These are phyloP conservation scores for Alectoris magna DNA, from an alignment of 2,797 vertebrate species.

Conservation along the genomic window DNA sequence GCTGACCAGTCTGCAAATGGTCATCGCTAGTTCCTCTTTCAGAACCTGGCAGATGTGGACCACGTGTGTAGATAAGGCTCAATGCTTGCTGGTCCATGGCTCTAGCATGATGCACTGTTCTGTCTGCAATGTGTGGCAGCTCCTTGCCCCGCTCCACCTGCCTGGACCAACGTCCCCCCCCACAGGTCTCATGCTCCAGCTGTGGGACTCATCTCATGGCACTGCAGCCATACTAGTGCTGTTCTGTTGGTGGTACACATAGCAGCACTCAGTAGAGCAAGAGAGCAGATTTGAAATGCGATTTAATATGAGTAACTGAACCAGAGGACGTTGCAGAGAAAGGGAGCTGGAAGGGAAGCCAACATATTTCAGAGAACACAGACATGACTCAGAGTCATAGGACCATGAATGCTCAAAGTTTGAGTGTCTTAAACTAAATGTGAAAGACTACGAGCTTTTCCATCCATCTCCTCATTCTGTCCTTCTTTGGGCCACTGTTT, in stretches of 20 bases:
- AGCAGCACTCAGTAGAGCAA: not conserved
- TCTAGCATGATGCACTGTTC: rapidly evolving
- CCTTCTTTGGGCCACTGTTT: not conserved
- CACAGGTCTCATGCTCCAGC: rapidly evolving
- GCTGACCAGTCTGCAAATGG: not conserved
- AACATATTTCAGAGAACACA: not conserved
- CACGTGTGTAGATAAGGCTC: rapidly evolving
- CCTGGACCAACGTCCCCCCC: not conserved
- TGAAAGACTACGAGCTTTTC: not conserved
- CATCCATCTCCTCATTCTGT: not conserved
- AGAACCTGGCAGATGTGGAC: not conserved
- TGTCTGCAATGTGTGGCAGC: rapidly evolving
- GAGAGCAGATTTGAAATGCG: not conserved
- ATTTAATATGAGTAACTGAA: not conserved
- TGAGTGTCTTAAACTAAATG: not conserved
- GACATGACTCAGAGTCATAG: slow-evolving; percentile 2
- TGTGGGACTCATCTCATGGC: not conserved
- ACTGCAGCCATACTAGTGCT: not conserved
- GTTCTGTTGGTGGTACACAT: not conserved
- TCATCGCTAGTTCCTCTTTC: not conserved
- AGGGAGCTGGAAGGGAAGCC: not conserved
- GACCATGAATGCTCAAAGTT: not conserved
- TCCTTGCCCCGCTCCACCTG: not conserved
- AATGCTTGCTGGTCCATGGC: rapidly evolving
- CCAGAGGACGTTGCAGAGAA: not conserved